These are phyloP conservation scores for Hydractinia echinata DNA, from an alignment of 30 jellyfish, hydroid and myxozoan genomes.

Conservation along the genomic window DNA sequence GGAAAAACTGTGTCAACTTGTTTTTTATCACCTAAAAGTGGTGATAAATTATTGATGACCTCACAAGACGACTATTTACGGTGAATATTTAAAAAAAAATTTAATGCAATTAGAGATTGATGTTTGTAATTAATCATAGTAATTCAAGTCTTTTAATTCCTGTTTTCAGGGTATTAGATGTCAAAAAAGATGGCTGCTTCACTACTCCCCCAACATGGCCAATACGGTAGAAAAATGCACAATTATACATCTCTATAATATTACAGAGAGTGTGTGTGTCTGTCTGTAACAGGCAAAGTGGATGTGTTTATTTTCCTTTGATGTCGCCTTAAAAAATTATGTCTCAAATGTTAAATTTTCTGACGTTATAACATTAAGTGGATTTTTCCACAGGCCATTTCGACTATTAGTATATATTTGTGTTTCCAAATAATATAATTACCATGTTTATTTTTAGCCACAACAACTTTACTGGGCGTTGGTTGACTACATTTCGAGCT, in stretches of 20 bases:
- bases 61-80: conserved; percentile 75
- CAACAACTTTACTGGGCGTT: conserved; percentile 83
- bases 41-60: conserved; percentile 53
- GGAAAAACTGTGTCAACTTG: conserved; percentile 46
- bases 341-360: too few relatives aligned
- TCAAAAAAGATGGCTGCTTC: conserved; percentile 41
- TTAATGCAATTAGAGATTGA: too few relatives aligned
- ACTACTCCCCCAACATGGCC: conserved; percentile 51
- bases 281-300: too few relatives aligned
- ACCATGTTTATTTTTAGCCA: conserved; percentile 37
- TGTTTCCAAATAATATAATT: neutral
- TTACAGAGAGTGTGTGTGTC: neutral
- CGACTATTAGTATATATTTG: too few relatives aligned
- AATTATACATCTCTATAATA: neutral
- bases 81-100: too few relatives aligned
- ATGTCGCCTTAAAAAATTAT: too few relatives aligned
- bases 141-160: neutral
- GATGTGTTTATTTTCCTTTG: too few relatives aligned
- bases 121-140: too few relatives aligned
- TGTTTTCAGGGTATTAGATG: conserved; percentile 64
- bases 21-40: conserved; percentile 68
- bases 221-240: conserved; percentile 22
- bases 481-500: conserved; percentile 93
- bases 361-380: too few relatives aligned
- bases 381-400: too few relatives aligned